phyloP scores from a whole-genome alignment of 1,140 invertebrate species.

The Solenopsis fugax region DNA sequence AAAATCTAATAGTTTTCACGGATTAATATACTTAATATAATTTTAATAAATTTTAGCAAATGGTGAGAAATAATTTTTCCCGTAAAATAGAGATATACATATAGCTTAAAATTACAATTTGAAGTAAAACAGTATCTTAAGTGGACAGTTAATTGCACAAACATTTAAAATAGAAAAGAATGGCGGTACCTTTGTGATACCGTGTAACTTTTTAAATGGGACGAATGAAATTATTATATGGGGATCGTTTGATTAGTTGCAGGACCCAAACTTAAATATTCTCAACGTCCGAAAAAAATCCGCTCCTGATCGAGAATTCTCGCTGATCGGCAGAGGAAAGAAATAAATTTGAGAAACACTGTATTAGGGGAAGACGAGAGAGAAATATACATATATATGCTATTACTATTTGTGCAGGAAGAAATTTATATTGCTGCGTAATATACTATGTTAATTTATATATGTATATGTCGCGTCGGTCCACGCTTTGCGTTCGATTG shows the following conservation, averaged over 20 bases:
- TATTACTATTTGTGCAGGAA: conserved; percentile 44
- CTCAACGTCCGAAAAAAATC: background rate
- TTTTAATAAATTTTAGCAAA: conserved; percentile 30
- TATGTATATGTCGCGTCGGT: conserved; percentile 44
- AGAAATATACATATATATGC: conserved; percentile 52
- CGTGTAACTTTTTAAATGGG: background rate
- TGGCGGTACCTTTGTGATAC: conserved; percentile 26
- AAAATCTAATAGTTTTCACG: background rate
- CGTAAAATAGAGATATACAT: background rate
- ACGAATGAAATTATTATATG: background rate
- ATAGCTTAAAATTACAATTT: background rate
- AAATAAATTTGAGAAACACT: conserved; percentile 81
- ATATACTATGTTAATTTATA: conserved; percentile 67
- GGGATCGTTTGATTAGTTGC: background rate
- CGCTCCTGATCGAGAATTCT: conserved; percentile 41
- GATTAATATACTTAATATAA: conserved; percentile 2
- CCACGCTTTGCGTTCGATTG: conserved; percentile 59
- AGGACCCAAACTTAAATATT: background rate
- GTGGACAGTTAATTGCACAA: background rate
- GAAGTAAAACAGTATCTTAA: background rate
- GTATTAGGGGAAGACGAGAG: conserved; percentile 73
- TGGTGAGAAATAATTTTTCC: background rate
- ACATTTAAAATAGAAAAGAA: background rate
- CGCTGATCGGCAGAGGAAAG: background rate
- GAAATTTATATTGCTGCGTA: conserved; percentile 61